phyloP scores from a whole-genome alignment of 2,797 vertebrate species.

The Neosilurus mollespiculum region DNA sequence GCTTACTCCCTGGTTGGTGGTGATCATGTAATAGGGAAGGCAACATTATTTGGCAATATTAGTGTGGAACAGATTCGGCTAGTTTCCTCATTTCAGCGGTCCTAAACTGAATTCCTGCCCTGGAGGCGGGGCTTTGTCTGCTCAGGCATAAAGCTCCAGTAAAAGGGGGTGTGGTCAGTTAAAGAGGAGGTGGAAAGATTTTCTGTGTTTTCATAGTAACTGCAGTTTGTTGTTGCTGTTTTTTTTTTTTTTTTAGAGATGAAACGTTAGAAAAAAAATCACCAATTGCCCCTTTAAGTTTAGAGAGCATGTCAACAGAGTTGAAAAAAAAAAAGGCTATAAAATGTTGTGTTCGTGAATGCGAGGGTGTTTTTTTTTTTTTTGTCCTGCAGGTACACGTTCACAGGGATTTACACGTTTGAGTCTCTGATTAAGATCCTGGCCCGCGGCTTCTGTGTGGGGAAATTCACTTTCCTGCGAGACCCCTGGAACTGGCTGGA shows the following conservation, averaged over 20 bases:
- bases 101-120: neutral
- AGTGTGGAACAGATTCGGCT: neutral
- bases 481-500: slow-evolving; percentile 99
- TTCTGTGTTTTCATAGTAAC: neutral
- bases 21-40: no score
- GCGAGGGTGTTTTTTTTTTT: neutral
- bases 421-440: slow-evolving; percentile 98
- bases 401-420: slow-evolving; percentile 98
- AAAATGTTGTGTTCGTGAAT: neutral
- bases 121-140: neutral
- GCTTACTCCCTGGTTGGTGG: no score
- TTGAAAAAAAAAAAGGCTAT: neutral
- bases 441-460: slow-evolving; percentile 95
- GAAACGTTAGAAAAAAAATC: neutral
- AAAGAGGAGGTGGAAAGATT: neutral
- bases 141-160: neutral
- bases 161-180: neutral
- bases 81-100: neutral
- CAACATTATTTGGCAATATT: neutral
- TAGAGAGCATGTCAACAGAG: neutral
- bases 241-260: no score
- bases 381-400: slow-evolving; percentile 83
- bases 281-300: neutral
- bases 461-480: slow-evolving; percentile 93
- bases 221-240: neutral